Evolutionary conservation across 1,140 invertebrate species (phyloP).

Genomic region (Pararge aegeria): DNA sequence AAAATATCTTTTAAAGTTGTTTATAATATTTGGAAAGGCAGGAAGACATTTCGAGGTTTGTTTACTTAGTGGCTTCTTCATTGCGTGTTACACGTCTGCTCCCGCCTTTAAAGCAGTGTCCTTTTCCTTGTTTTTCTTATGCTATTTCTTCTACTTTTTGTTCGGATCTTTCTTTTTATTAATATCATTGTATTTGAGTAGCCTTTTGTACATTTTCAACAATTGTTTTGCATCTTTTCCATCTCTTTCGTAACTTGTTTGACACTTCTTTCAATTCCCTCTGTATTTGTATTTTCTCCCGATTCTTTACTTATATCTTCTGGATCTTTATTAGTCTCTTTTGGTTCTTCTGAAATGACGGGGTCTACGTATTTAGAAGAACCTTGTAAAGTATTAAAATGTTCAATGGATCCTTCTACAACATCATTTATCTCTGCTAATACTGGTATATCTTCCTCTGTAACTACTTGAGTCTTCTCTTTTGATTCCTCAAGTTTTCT

Average conservation of each 20-base stretch:
- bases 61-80: too few relatives aligned
- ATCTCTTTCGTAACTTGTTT: slow-evolving; percentile 55
- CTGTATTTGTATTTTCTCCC: slow-evolving; percentile 39
- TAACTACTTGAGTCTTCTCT: slow-evolving; percentile 23
- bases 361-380: slow-evolving; percentile 72
- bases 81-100: too few relatives aligned
- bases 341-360: slow-evolving; percentile 26
- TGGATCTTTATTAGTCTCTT: slow-evolving; percentile 23
- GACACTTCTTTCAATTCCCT: slow-evolving; percentile 6
- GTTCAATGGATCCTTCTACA: slow-evolving; percentile 69
- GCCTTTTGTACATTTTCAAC: slow-evolving; percentile 75
- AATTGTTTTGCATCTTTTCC: slow-evolving; percentile 73
- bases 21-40: too few relatives aligned
- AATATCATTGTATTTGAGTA: slow-evolving; percentile 72
- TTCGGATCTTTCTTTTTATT: slow-evolving; percentile 53
- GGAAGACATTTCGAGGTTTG: too few relatives aligned
- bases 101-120: too few relatives aligned
- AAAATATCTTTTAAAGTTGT: too few relatives aligned
- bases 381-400: slow-evolving; percentile 69
- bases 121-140: slow-evolving; percentile 53
- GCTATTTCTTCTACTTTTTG: slow-evolving; percentile 65
- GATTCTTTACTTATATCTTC: slow-evolving; percentile 53
- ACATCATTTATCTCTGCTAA: slow-evolving; percentile 25
- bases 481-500: slow-evolving; percentile 64
- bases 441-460: slow-evolving; percentile 7